Evolutionary conservation across 2,888 invertebrate species (phyloP), one percentile per base, ranked within the genome.

Genomic region (Emmelina monodactyla): DNA sequence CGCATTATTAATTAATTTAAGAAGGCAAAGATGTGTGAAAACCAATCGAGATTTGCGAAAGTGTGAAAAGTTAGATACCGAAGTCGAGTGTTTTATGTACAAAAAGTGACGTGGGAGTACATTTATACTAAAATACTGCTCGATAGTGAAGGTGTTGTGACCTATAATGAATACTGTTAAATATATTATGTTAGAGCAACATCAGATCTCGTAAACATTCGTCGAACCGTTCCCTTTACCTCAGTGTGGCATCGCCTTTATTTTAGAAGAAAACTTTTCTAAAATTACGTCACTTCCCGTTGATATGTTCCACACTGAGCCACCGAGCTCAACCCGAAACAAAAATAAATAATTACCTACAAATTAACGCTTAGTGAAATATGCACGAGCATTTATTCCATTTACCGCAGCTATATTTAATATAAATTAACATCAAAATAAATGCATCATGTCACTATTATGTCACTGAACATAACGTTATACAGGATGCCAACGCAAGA

Each of bases 381-480:
- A 67, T 57, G 66, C 69, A 67, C 67, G 71, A 73, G 75, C 71
- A 72, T 73, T 73, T 68, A 71, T 65, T 50, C 51, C 58, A 65
- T 69, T 64, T 72, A 7, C 25, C 72, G 69, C 72, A 72, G 73
- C 73, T 78, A 76, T 68, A 69, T 69, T 72, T 75, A 76, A 61
- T 62, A 70, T 73, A 73, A 76, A 75, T 72, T 76, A 78, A 72
- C 73, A 73, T 71, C 66, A 53, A 75, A 75, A 78, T 79, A 79
- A 79, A 79, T 79, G 79, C 79, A 78, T 76, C 75, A 73, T 62
- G 76, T 76, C 73, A 78, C 78, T 72, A 66, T 70, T 66, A 75
- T 73, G 72, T 76, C 69, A 62, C 62, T 53, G 66, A 72, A 73
- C 67, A 66, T 73, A 75, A 72, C 65, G 53, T 68, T 58, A 52